Evolutionary conservation across 2,888 invertebrate species (phyloP).

Genomic region (Leptopilina drosophilae): DNA sequence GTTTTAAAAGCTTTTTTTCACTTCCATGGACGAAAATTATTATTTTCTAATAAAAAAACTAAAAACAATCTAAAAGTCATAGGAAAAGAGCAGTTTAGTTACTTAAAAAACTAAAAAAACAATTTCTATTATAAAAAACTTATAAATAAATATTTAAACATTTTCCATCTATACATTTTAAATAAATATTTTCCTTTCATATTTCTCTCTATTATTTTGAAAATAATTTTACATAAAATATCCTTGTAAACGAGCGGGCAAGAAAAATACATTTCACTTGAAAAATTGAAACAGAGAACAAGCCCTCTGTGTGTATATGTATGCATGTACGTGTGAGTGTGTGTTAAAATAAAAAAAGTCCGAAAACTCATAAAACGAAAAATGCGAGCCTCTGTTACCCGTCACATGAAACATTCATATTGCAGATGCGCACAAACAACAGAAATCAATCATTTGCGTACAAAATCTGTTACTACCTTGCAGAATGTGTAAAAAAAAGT

Average conservation of each 20-base stretch:
- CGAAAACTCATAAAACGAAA: constrained; percentile 31
- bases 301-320: no score
- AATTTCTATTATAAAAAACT: not conserved
- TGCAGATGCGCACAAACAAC: constrained; percentile 31
- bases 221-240: constrained; percentile 23
- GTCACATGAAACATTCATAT: constrained; percentile 38
- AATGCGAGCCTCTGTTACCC: constrained; percentile 27
- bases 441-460: constrained; percentile 38
- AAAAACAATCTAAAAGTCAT: no score
- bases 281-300: constrained; percentile 26
- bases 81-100: no score
- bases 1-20: no score
- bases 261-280: constrained; percentile 16
- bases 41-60: no score
- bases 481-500: constrained; percentile 14
- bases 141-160: not conserved
- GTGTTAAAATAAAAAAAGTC: constrained; percentile 15
- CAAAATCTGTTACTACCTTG: constrained; percentile 34
- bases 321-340: not conserved
- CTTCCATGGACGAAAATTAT: no score
- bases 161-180: not conserved
- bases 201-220: not conserved
- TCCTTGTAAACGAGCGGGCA: not conserved
- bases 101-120: not conserved
- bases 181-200: constrained; percentile 2